These are phyloP conservation scores for Rambutsinella grinnellia DNA, from an alignment of 2,888 invertebrate genomes.

Conservation along the genomic window DNA sequence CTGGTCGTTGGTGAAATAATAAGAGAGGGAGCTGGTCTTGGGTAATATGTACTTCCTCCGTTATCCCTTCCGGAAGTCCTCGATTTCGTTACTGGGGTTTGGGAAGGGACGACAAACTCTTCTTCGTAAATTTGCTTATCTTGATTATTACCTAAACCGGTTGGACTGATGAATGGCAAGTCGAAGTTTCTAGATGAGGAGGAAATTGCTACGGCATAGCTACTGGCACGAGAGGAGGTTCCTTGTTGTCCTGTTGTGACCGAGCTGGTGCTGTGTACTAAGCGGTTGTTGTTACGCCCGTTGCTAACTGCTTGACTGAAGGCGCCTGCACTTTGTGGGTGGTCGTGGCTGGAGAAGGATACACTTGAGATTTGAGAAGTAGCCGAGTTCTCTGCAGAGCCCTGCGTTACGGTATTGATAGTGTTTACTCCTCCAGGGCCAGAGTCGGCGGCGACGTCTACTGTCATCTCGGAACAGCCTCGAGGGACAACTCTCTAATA, in stretches of 20 bases:
- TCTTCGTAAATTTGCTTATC: constrained; percentile 64
- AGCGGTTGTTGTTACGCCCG: constrained; percentile 63
- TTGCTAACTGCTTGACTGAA: constrained; percentile 65
- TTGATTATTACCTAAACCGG: constrained; percentile 6
- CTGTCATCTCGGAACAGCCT: constrained; percentile 65
- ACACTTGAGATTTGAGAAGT: constrained; percentile 66
- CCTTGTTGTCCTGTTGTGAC: constrained; percentile 64
- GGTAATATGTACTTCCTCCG: constrained; percentile 15
- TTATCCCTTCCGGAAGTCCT: constrained; percentile 8
- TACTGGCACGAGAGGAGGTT: constrained; percentile 61
- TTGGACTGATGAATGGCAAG: constrained; percentile 55
- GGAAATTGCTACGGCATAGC: constrained; percentile 65
- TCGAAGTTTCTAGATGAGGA: constrained; percentile 64
- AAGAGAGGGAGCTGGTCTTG: constrained; percentile 28
- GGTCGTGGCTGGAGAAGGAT: constrained; percentile 63
- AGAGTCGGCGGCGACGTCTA: constrained; percentile 58
- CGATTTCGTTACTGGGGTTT: constrained; percentile 28
- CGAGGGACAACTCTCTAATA: constrained; percentile 64
- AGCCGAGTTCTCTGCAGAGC: constrained; percentile 65
- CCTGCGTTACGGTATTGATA: constrained; percentile 63
- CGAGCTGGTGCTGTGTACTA: constrained; percentile 64
- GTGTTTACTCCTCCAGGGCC: constrained; percentile 56
- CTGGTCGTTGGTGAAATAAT: background rate
- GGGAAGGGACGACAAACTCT: constrained; percentile 60
- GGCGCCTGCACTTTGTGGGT: constrained; percentile 63